A percentile compares a stretch with the other conserved stretches of the same genome.
Evolutionary conservation across 64 coral and sea anemone genomes (phyloP).

Genomic region (Orbicella faveolata): DNA sequence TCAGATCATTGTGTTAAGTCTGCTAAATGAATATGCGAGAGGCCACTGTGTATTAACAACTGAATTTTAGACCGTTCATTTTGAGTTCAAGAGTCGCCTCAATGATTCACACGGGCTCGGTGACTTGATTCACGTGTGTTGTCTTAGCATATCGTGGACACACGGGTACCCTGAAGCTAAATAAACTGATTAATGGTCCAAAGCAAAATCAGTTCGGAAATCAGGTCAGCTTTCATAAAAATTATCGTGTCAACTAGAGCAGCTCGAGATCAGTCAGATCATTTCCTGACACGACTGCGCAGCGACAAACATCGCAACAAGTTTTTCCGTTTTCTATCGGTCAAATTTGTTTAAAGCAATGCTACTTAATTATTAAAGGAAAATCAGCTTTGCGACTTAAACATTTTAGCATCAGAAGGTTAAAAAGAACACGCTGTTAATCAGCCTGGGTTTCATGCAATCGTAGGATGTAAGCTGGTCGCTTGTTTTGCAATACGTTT

Average conservation of each 20-base stretch:
- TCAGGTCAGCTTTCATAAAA: background rate
- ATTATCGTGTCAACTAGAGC: too few species aligned
- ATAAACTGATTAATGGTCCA: background rate
- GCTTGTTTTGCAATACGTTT: too few species aligned
- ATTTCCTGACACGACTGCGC: background rate
- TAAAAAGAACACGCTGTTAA: too few species aligned
- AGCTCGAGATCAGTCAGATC: too few species aligned
- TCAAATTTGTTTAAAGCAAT: background rate
- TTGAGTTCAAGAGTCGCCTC: background rate
- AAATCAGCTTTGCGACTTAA: background rate
- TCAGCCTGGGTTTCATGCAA: too few species aligned
- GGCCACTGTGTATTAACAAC: too few species aligned
- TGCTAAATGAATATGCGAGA: too few species aligned
- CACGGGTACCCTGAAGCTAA: slow-evolving; percentile 35
- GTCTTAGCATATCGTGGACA: background rate
- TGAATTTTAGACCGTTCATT: background rate
- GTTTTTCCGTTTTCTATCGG: background rate
- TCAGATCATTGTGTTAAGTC: too few species aligned
- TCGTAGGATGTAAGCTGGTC: too few species aligned
- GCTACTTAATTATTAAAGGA: slow-evolving; percentile 5
- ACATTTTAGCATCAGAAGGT: background rate
- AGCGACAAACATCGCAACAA: too few species aligned
- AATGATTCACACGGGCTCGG: background rate
- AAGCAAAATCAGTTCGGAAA: background rate
- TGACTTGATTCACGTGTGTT: slow-evolving; percentile 17